Percentiles rank a stretch among this genome's conserved stretches.
phyloP scores from a whole-genome alignment of 2,888 invertebrate species.

The Drosophila recens region DNA sequence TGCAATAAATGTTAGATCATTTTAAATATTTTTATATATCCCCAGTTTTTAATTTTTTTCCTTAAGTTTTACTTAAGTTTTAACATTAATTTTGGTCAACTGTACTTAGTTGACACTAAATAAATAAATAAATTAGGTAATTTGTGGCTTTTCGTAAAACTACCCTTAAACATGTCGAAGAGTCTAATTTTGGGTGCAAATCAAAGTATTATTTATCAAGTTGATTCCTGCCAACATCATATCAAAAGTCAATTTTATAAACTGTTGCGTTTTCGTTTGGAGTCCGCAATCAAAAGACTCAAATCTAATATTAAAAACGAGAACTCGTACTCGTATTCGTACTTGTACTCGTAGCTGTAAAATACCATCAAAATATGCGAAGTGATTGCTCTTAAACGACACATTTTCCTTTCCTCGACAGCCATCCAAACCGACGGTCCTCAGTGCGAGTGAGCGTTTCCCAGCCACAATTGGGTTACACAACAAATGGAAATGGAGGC shows the following conservation, averaged over 20 bases:
- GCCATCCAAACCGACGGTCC: slow-evolving; percentile 82
- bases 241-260: slow-evolving; percentile 72
- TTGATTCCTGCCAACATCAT: slow-evolving; percentile 26
- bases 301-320: slow-evolving; percentile 62
- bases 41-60: no score
- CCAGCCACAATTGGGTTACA: slow-evolving; percentile 85
- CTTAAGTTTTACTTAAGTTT: no score
- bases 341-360: slow-evolving; percentile 24
- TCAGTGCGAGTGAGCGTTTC: slow-evolving; percentile 82
- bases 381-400: slow-evolving; percentile 14
- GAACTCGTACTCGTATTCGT: neutral
- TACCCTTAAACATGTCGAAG: no score
- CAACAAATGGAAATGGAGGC: slow-evolving; percentile 86
- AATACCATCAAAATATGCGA: slow-evolving; percentile 56
- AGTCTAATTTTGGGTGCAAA: slow-evolving; percentile 2
- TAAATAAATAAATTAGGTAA: no score
- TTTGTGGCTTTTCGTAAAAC: neutral
- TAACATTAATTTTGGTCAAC: no score
- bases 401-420: slow-evolving; percentile 37
- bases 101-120: no score
- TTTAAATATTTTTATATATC: no score
- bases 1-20: no score
- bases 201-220: slow-evolving; percentile 32
- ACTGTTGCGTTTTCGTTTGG: slow-evolving; percentile 48
- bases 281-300: slow-evolving; percentile 55